phyloP scores from a whole-genome alignment of 2,888 invertebrate species.

The Leucania comma region DNA sequence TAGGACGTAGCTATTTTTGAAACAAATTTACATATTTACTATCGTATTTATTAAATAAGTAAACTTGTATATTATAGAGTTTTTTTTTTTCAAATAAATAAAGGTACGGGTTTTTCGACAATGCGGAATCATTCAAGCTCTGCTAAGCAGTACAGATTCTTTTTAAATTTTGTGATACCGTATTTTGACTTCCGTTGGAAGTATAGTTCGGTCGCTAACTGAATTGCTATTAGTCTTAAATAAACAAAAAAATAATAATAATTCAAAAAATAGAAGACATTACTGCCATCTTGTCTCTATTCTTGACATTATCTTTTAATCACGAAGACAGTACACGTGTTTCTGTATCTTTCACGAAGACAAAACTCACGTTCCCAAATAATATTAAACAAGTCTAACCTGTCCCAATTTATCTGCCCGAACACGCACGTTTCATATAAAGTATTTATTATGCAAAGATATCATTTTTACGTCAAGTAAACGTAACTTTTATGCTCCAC shows the following conservation, averaged over 20 bases:
- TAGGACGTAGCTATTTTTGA: too few relatives aligned
- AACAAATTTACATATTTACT: too few relatives aligned
- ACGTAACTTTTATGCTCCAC: conserved; percentile 21
- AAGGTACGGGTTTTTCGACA: too few relatives aligned
- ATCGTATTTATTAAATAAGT: too few relatives aligned
- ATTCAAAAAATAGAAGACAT: background rate
- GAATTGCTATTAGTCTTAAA: background rate
- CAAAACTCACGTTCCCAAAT: conserved; percentile 5
- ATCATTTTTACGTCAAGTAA: conserved; percentile 27
- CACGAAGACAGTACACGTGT: conserved; percentile 16
- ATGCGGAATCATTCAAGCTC: too few relatives aligned
- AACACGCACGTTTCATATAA: conserved; percentile 34
- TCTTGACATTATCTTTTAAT: conserved; percentile 22
- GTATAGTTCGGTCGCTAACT: background rate
- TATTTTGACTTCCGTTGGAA: too few relatives aligned
- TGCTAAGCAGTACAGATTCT: too few relatives aligned
- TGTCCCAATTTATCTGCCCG: conserved; percentile 18
- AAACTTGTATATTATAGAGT: too few relatives aligned
- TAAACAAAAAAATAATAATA: background rate
- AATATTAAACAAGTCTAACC: conserved; percentile 17
- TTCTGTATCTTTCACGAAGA: background rate
- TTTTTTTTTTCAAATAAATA: too few relatives aligned
- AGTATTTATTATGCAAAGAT: conserved; percentile 33
- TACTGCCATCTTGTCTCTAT: conserved; percentile 6
- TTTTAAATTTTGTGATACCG: too few relatives aligned